Base-by-base conservation (phyloP, 2,888 invertebrate genomes). In the Drosophila diplacantha region DNA sequence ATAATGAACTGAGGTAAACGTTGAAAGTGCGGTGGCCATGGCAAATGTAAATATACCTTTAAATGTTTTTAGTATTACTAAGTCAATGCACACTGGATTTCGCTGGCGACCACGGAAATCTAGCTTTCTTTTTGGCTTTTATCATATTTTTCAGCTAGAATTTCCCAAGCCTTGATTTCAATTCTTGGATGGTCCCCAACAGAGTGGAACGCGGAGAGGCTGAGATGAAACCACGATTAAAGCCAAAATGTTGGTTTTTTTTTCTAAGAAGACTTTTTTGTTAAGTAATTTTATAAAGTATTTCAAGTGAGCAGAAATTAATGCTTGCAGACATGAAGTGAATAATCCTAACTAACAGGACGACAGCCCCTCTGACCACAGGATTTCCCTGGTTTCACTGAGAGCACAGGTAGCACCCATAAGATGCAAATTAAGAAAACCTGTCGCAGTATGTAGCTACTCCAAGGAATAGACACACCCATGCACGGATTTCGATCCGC, bases 391-490 rank as follows among this genome's bases (percentile, higher is more conserved):
- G 20, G 24, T 34, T 57, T 16, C 26, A 57, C 20, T 34, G 12
- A 41, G 26, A 53, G 29, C 22, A 12, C 6, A 2, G 11, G 26
- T 4, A 20, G 37, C 39, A 51, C 37, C 46, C 50, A 53, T 58
- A 61, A 49, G 57, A 55, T 24, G 46, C 58, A 65, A 69, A 80
- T 77, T 66, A 68, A 44, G 68, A 60, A 81, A 81, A 81, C 72
- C 74, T 78, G 77, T 77, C 81, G 59, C 78, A 72, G 74, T 77
- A 77, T 75, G 72, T 74, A 51, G 50, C 67, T 46, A 12, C 35
- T 14, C 43, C 6, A 14, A 47, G 29, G 38, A 55, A 55, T 38
- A 51, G 31, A 55, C n/a, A 35, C 46, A 43, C 53, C 31, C 46
- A 39, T 35, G 46, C 43, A 49, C 34, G 44, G 44, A 62, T 55